Base-by-base conservation (phyloP, 2,888 invertebrate genomes). In the Noctua janthe region DNA sequence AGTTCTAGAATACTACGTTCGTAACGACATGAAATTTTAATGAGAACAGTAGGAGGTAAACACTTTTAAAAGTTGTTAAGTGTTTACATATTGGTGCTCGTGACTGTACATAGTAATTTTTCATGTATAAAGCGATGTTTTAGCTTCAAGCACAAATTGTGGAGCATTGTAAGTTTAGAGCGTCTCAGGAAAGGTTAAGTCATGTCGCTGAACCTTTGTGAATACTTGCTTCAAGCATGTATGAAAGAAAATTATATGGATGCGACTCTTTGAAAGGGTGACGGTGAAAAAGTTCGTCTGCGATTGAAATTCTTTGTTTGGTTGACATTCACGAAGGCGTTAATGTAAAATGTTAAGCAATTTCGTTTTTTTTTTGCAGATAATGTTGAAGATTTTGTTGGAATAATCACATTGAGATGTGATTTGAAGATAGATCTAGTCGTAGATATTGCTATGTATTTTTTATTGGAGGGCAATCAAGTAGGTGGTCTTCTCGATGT, bases 191-290 rank as follows among this genome's bases (percentile, higher is more conserved):
- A 87, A 82, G 88, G 87, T 87, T 87, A 87, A 86, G 83, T 86
- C 82, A 84, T 85, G 82, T 84, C 84, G 76, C 73, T 86, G 84
- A 87, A 89, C 87, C 89, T 86, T 75, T 72, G 80, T 64, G 83
- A 83, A 83, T 77, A 83, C 83, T 78, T 74, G 43, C 64, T 56
- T 69, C 80, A 43, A 56, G 76, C 75, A 87, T 76, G 67, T 76
- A 72, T 47, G 69, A 83, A 78, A 78, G 49, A 66, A 80, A 59
- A 64, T 70, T 62, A n/a, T 56, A 71, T 81, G 80, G 83, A 87
- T 78, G 29, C 11, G 85, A 56, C 15, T 51, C 29, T 70, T 64
- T 69, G 20, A 47, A 84, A 72, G 29, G 10, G 56, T n/a, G 69
- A 49, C 13, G 35, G 47, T 59, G 11, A 49, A 17, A n/a, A 72